Evolutionary conservation across 1,140 invertebrate species (phyloP).

Genomic region (Megathymus violae): DNA sequence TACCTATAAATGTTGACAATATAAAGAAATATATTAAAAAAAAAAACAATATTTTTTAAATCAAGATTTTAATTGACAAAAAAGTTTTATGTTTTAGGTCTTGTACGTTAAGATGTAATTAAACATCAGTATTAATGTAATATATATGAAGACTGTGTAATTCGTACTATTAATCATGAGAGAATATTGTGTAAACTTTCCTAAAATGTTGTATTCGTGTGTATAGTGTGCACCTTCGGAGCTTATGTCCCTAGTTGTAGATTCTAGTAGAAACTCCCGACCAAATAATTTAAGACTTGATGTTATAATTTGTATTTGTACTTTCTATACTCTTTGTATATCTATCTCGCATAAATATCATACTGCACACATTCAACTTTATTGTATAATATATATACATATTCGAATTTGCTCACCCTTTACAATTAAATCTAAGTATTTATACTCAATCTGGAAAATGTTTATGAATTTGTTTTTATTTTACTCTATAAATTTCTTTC

Average conservation of each 20-base stretch:
- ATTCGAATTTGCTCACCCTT: slow-evolving; percentile 4
- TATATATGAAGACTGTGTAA: slow-evolving; percentile 78
- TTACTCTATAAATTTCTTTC: too few species aligned
- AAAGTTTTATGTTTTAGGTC: slow-evolving; percentile 11
- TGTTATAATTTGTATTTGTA: slow-evolving; percentile 53
- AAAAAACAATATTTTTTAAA: slow-evolving; percentile 35
- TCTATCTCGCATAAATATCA: slow-evolving; percentile 8
- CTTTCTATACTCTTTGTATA: slow-evolving; percentile 21
- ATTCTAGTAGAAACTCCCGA: slow-evolving; percentile 78
- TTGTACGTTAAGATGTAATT: slow-evolving; percentile 51
- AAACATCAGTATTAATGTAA: slow-evolving; percentile 74
- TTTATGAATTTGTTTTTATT: too few species aligned
- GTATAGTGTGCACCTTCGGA: slow-evolving; percentile 77
- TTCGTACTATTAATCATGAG: slow-evolving; percentile 73
- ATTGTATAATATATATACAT: not conserved
- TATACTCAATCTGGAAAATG: not conserved
- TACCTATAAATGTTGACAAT: slow-evolving; percentile 68
- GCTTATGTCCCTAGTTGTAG: slow-evolving; percentile 79
- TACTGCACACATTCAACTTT: slow-evolving; percentile 1
- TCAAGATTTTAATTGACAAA: slow-evolving; percentile 33
- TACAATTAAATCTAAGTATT: not conserved
- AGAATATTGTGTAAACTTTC: slow-evolving; percentile 70
- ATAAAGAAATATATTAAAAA: slow-evolving; percentile 56
- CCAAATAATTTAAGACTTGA: slow-evolving; percentile 81
- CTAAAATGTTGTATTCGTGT: slow-evolving; percentile 54